phyloP scores from a whole-genome alignment of 2,888 invertebrate genomes.

The Thalpophila matura region DNA sequence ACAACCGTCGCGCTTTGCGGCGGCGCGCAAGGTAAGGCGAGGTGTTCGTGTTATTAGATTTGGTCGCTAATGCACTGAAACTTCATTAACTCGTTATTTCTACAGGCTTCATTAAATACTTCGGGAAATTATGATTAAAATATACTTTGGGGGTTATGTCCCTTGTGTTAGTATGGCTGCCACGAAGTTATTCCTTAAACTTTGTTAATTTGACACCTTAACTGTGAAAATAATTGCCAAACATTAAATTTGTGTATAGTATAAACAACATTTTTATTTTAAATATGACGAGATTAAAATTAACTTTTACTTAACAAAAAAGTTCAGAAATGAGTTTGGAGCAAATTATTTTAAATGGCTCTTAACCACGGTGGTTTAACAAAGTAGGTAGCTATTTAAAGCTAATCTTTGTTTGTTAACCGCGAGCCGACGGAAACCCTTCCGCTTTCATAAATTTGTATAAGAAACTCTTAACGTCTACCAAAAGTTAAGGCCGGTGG shows the following conservation, averaged over 20 bases:
- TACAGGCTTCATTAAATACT: slow-evolving; percentile 59
- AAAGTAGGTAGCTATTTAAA: slow-evolving; percentile 26
- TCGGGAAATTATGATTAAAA: slow-evolving; percentile 58
- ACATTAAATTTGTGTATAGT: no score
- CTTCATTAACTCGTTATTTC: slow-evolving; percentile 69
- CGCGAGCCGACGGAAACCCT: slow-evolving; percentile 1
- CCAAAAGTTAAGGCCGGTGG: slow-evolving; percentile 33
- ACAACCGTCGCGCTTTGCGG: slow-evolving; percentile 11
- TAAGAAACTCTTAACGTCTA: slow-evolving; percentile 37
- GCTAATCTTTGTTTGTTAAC: slow-evolving; percentile 45
- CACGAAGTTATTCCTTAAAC: background rate
- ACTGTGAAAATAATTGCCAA: background rate
- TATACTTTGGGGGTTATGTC: slow-evolving; percentile 53
- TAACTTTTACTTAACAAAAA: no score
- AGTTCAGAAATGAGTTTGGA: background rate
- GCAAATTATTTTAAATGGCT: slow-evolving; percentile 13
- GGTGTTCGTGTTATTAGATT: slow-evolving; percentile 61
- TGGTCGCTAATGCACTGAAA: slow-evolving; percentile 65
- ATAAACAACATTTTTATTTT: no score
- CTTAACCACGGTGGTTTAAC: slow-evolving; percentile 22
- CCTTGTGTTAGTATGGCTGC: slow-evolving; percentile 27
- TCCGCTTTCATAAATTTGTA: slow-evolving; percentile 42
- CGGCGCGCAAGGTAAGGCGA: slow-evolving; percentile 26
- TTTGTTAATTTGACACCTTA: background rate
- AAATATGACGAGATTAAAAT: no score